Evolutionary conservation across 2,888 invertebrate genomes (phyloP).

Genomic region (Phragmatobia fuliginosa): DNA sequence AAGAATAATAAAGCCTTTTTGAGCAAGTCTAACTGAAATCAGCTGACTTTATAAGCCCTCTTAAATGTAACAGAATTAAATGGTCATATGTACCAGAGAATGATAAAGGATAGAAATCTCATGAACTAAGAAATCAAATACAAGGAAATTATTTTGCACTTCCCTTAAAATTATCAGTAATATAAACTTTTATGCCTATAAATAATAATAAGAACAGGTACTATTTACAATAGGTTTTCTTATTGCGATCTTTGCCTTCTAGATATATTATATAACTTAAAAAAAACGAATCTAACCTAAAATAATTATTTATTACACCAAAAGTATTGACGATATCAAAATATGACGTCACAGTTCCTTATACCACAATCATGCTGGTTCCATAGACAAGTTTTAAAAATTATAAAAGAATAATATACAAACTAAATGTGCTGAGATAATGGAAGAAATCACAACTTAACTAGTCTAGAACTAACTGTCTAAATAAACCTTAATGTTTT

Average conservation of each 20-base stretch:
- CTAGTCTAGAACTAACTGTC: slow-evolving; percentile 15
- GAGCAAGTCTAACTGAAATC: neutral
- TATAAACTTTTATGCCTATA: neutral
- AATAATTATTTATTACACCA: too few relatives aligned
- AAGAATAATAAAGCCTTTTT: neutral
- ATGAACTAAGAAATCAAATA: neutral
- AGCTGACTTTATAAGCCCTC: neutral
- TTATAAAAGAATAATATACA: neutral
- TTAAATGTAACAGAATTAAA: neutral
- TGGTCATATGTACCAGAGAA: neutral
- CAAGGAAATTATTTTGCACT: neutral
- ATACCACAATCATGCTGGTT: neutral
- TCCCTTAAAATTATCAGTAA: neutral
- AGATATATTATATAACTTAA: too few relatives aligned
- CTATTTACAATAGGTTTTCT: neutral
- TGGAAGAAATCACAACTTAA: slow-evolving; percentile 17
- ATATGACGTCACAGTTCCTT: too few relatives aligned
- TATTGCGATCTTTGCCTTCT: too few relatives aligned
- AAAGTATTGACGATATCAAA: too few relatives aligned
- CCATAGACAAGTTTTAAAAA: neutral
- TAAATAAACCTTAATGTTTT: slow-evolving; percentile 1
- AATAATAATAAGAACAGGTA: neutral
- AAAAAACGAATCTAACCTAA: too few relatives aligned
- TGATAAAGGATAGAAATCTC: neutral
- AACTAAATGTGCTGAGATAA: neutral